These are phyloP conservation scores for Camponotus floridanus DNA, from an alignment of 1,140 invertebrate species.

Conservation along the genomic window DNA sequence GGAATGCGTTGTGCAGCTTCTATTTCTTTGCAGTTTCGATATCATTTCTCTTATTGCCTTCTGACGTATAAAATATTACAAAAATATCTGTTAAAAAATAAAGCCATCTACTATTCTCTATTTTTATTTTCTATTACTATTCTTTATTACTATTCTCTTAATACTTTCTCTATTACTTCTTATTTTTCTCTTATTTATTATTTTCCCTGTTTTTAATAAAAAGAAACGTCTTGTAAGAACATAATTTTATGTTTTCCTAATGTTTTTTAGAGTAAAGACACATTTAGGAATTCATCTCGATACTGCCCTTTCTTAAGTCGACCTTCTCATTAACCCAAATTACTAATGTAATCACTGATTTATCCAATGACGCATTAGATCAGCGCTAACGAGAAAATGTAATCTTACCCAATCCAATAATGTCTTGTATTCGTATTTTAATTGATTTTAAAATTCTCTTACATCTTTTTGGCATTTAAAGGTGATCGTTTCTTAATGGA, in stretches of 20 bases:
- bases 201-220: not conserved
- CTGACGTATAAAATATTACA: not conserved
- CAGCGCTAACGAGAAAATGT: slow-evolving; percentile 32
- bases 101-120: not conserved
- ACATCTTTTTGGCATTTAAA: not conserved
- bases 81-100: slow-evolving; percentile 5
- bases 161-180: no score
- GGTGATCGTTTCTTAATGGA: not conserved
- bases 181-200: no score
- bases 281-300: not conserved
- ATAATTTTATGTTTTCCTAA: not conserved
- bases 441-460: slow-evolving; percentile 36
- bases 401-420: not conserved
- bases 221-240: not conserved
- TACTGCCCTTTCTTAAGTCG: no score
- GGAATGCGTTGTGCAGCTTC: not conserved
- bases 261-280: not conserved
- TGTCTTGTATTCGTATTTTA: slow-evolving; percentile 10
- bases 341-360: slow-evolving; percentile 26
- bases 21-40: not conserved
- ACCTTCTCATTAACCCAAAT: slow-evolving; percentile 31
- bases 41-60: not conserved
- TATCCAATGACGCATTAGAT: not conserved
- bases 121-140: not conserved
- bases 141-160: not conserved